Conservation (phyloP, 1,140 invertebrate genomes). For the Anastrepha obliqua region DNA sequence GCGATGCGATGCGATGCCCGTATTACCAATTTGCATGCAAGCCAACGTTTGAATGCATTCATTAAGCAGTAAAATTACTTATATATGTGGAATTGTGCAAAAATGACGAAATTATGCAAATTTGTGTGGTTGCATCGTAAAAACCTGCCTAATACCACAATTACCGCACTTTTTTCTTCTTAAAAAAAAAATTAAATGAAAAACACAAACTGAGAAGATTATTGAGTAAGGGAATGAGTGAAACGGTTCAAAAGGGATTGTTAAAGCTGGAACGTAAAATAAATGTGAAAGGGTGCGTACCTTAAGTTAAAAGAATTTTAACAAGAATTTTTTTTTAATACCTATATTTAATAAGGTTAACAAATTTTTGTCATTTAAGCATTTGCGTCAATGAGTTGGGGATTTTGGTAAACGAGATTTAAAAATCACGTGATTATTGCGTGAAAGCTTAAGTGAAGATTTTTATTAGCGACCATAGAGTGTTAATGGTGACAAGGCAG, state of each 20-base stretch:
- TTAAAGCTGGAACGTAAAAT: neutral
- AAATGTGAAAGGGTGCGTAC: neutral
- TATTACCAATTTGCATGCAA: conserved; percentile 34
- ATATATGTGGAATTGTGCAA: conserved; percentile 14
- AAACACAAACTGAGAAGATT: neutral
- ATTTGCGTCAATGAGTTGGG: conserved; percentile 15
- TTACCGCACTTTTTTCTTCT: neutral
- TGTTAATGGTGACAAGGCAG: no score
- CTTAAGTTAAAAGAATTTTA: neutral
- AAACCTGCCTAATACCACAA: conserved; percentile 43
- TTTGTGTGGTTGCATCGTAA: neutral
- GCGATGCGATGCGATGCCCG: conserved; percentile 9
- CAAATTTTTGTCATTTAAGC: neutral
- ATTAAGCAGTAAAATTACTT: conserved; percentile 46
- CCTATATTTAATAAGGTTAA: neutral
- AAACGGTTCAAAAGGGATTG: neutral
- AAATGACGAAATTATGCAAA: conserved; percentile 49
- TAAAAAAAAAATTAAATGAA: neutral
- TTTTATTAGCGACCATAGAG: no score
- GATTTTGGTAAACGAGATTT: neutral
- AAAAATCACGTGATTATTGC: no score
- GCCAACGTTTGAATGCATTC: conserved; percentile 34
- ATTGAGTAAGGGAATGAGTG: conserved; percentile 19
- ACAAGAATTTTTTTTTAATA: conserved; percentile 1
- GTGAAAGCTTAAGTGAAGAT: no score